Evolutionary conservation across 1,140 invertebrate species (phyloP).

Genomic region (Drosophila kikkawai): DNA sequence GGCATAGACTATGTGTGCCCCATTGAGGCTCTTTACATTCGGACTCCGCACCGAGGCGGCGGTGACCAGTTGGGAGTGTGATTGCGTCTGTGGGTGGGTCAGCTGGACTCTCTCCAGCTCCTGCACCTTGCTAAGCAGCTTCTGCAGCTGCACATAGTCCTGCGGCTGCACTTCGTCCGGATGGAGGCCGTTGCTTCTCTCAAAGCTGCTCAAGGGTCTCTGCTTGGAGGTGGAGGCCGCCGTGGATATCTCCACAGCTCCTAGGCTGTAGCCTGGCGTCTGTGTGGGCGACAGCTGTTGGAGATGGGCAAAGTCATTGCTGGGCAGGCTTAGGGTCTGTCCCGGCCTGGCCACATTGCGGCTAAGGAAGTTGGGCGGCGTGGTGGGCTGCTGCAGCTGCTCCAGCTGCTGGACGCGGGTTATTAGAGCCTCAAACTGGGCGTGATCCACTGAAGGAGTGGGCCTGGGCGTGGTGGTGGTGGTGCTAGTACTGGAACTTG

Average conservation of each 20-base stretch:
- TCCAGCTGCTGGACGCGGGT: slow-evolving; percentile 79
- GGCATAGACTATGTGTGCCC: slow-evolving; percentile 72
- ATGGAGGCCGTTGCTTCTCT: slow-evolving; percentile 68
- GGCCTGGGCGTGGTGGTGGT: slow-evolving; percentile 40
- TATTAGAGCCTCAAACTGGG: slow-evolving; percentile 73
- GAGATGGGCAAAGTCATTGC: slow-evolving; percentile 75
- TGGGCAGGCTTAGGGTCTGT: slow-evolving; percentile 41
- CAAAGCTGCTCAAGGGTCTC: slow-evolving; percentile 51
- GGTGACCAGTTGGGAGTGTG: slow-evolving; percentile 56
- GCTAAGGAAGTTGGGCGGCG: slow-evolving; percentile 65
- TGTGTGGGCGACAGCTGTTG: slow-evolving; percentile 49
- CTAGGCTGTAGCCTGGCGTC: background rate
- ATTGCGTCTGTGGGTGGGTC: slow-evolving; percentile 4
- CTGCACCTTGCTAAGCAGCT: slow-evolving; percentile 79
- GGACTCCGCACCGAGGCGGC: slow-evolving; percentile 72
- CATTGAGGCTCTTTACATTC: slow-evolving; percentile 68
- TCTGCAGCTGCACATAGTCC: slow-evolving; percentile 80
- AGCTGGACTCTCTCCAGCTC: slow-evolving; percentile 82
- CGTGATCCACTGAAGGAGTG: slow-evolving; percentile 56
- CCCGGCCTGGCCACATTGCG: slow-evolving; percentile 62
- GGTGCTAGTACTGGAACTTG: slow-evolving; percentile 19
- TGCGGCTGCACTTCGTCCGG: slow-evolving; percentile 73
- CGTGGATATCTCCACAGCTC: slow-evolving; percentile 71
- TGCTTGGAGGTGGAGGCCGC: slow-evolving; percentile 68
- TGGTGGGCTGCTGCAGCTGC: slow-evolving; percentile 70